phyloP scores from a whole-genome alignment of 2,797 vertebrate species.

The Hapalemur alaotrensis region DNA sequence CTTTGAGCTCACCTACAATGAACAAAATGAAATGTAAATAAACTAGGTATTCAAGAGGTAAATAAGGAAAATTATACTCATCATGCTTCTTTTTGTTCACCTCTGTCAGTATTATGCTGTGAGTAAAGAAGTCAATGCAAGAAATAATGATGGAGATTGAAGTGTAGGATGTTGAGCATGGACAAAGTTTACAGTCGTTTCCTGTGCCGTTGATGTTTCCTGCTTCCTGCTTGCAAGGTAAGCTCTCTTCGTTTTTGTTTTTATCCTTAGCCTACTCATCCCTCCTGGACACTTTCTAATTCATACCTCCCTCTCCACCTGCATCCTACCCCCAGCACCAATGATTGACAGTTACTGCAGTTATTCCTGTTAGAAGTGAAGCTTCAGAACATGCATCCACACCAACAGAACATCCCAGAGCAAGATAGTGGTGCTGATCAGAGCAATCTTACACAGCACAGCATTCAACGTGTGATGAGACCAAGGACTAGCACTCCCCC shows the following conservation, averaged over 20 bases:
- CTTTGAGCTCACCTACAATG: not conserved
- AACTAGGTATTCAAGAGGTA: not conserved
- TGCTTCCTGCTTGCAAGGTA: not conserved
- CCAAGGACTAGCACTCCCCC: not conserved
- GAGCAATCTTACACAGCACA: not conserved
- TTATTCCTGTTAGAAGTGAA: not conserved
- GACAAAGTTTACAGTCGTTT: not conserved
- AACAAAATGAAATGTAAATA: slow-evolving; percentile 44
- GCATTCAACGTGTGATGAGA: not conserved
- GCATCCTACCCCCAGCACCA: rapidly evolving
- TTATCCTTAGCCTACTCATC: not conserved
- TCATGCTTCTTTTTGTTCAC: slow-evolving; percentile 49
- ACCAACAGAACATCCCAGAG: rapidly evolving
- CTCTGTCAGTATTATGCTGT: slow-evolving; percentile 15
- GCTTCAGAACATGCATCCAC: not conserved
- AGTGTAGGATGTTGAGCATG: not conserved
- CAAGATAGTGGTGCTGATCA: not conserved
- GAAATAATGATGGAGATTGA: slow-evolving; percentile 40
- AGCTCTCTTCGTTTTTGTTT: not conserved
- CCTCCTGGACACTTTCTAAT: not conserved
- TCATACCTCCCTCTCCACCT: no score
- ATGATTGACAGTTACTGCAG: not conserved
- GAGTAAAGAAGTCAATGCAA: slow-evolving; percentile 48
- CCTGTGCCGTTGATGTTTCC: rapidly evolving
- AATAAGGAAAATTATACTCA: not conserved